Evolutionary conservation across 2,797 vertebrate genomes (phyloP).

Genomic region (Danionella dracula): DNA sequence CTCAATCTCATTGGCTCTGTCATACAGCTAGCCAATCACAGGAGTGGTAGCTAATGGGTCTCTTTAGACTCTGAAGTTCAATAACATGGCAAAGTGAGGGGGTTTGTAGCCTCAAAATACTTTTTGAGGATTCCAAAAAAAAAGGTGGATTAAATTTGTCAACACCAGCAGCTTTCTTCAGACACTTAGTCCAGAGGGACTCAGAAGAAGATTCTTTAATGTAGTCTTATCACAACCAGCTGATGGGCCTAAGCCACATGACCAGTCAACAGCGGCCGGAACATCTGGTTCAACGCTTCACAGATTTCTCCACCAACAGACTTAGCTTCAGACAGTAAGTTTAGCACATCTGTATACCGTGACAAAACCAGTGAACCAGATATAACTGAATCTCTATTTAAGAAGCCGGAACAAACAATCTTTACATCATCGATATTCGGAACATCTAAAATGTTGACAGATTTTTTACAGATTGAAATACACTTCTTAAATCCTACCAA

Average conservation of each 20-base stretch:
- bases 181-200: not conserved
- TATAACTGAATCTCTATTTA: too few species aligned
- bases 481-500: too few species aligned
- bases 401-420: too few species aligned
- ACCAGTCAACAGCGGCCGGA: conserved; percentile 12
- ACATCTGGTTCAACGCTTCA: conserved; percentile 29
- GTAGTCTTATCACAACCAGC: conserved; percentile 37
- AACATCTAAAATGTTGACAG: too few species aligned
- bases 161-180: conserved; percentile 18
- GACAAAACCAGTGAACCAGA: not conserved
- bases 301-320: not conserved
- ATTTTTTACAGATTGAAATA: too few species aligned
- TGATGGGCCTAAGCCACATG: conserved; percentile 14
- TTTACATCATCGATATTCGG: too few species aligned
- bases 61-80: not conserved
- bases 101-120: too few species aligned
- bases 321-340: not conserved
- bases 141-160: too few species aligned
- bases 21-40: conserved; percentile 36
- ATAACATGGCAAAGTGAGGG: not conserved
- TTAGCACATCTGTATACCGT: not conserved
- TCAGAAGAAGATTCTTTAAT: conserved; percentile 28
- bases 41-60: conserved; percentile 21
- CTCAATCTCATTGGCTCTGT: conserved; percentile 39
- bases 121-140: not conserved